Evolutionary conservation across 1,140 invertebrate genomes (phyloP), one percentile per base, ranked within the genome.

Genomic region (Monomorium pharaonis): DNA sequence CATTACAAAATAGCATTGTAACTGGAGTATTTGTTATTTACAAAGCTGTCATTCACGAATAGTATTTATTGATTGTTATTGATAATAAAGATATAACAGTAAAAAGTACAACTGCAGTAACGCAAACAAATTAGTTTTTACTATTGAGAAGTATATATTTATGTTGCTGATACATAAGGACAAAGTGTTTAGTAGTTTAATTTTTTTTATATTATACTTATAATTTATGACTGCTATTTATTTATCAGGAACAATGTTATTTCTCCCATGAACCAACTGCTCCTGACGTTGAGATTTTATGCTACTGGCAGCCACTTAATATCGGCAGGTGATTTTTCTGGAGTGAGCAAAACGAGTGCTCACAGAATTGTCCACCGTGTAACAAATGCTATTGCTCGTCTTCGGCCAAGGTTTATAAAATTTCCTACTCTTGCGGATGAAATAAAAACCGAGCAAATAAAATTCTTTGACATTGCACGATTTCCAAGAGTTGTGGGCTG

Each of bases 241-340:
- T 51, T 51, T 18, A 51, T 21, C 47, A 49, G 47, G 16, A 49
- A 49, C 47, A 49, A 49, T 49, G 47, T 16, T 49, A 49, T 49
- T 18, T 49, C 47, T 49, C 0, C 47, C 14, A 49, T 49, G 2
- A 49, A 49, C 16, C 47, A 49, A 10, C 47, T 49, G 1, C 47
- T 49, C 10, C 18, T 49, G 16, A 49, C 47, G 14, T 49, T 49
- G 16, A 49, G 47, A 49, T 49, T 49, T 4, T 49, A 49, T 7
- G 62, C 33, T n/a, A 63, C 33, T 63, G 30, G 62, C 0, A 63
- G 62, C 18, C 33, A 63, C 18, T 63, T 63, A 63, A n/a, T 63
- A 63, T 63, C 62, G 9, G 62, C 62, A 37, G 62, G 16, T n/a
- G 33, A 63, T 63, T 63, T 63, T 63, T 63, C 62, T 63, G 62